Conservation (phyloP, 2,888 invertebrate species). For the Epinotia nisella region DNA sequence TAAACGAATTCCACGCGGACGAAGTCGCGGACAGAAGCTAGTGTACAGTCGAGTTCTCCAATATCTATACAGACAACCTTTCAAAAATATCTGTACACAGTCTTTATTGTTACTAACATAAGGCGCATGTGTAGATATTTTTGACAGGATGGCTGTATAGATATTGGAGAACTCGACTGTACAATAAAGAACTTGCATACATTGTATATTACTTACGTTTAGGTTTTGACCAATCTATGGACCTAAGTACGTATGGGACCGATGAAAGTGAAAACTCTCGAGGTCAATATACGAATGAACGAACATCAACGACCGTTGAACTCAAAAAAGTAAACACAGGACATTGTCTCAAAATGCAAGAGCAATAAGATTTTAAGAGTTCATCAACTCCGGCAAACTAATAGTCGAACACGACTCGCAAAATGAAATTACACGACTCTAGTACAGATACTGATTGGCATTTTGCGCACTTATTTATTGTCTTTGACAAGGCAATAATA, state of each 20-base stretch:
- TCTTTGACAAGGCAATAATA: slow-evolving; percentile 56
- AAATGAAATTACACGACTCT: slow-evolving; percentile 8
- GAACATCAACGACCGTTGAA: slow-evolving; percentile 58
- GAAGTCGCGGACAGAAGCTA: too few relatives aligned
- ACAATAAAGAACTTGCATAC: too few relatives aligned
- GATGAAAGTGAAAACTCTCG: slow-evolving; percentile 62
- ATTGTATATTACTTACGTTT: neutral
- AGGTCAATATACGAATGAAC: slow-evolving; percentile 61
- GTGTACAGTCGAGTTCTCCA: too few relatives aligned
- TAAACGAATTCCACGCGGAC: too few relatives aligned
- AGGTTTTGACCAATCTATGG: neutral
- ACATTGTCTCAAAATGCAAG: slow-evolving; percentile 33
- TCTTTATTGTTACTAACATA: too few relatives aligned
- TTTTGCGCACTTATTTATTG: slow-evolving; percentile 48
- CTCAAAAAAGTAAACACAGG: slow-evolving; percentile 51
- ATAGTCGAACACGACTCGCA: slow-evolving; percentile 14
- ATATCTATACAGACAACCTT: too few relatives aligned
- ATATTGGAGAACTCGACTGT: too few relatives aligned
- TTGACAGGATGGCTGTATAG: too few relatives aligned
- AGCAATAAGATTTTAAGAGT: slow-evolving; percentile 31
- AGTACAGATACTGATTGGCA: neutral
- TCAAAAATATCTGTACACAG: too few relatives aligned
- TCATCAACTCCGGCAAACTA: slow-evolving; percentile 26
- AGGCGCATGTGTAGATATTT: too few relatives aligned
- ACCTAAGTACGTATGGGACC: neutral